phyloP scores from a whole-genome alignment of 2,888 invertebrate species.

The Drosophila prolongata region DNA sequence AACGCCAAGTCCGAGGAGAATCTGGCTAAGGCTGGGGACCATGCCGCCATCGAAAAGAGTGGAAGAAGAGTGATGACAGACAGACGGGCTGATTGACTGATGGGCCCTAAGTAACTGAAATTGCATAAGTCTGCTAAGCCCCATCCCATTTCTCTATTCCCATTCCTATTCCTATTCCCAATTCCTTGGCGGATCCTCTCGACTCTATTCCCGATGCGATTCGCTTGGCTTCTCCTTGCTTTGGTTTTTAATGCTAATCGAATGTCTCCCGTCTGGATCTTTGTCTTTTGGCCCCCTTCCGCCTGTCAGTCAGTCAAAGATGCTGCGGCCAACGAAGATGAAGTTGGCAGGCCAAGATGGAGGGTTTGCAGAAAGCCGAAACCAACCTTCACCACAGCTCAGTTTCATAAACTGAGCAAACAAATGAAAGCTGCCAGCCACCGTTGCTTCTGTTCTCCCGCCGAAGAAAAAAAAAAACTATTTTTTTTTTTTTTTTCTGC shows the following conservation, averaged over 20 bases:
- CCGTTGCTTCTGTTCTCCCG: constrained; percentile 35
- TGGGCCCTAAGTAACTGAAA: constrained; percentile 77
- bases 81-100: constrained; percentile 77
- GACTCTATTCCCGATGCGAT: constrained; percentile 37
- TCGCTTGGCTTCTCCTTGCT: constrained; percentile 48
- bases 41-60: constrained; percentile 4
- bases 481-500: too few species aligned
- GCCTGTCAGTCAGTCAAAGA: constrained; percentile 43
- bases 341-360: constrained; percentile 62
- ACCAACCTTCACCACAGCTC: constrained; percentile 9
- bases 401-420: constrained; percentile 73
- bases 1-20: background rate
- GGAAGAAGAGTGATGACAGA: constrained; percentile 67
- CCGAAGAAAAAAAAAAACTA: too few species aligned
- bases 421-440: constrained; percentile 68
- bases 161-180: background rate
- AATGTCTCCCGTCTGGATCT: constrained; percentile 59
- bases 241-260: constrained; percentile 75
- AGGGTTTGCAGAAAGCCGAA: constrained; percentile 9
- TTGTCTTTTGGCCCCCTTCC: constrained; percentile 13
- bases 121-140: constrained; percentile 57
- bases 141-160: background rate
- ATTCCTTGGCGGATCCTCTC: constrained; percentile 8
- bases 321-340: constrained; percentile 68
- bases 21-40: background rate